Evolutionary conservation across 1,140 invertebrate genomes (phyloP), one percentile per base, ranked within the genome.

Genomic region (Solenopsis invicta): DNA sequence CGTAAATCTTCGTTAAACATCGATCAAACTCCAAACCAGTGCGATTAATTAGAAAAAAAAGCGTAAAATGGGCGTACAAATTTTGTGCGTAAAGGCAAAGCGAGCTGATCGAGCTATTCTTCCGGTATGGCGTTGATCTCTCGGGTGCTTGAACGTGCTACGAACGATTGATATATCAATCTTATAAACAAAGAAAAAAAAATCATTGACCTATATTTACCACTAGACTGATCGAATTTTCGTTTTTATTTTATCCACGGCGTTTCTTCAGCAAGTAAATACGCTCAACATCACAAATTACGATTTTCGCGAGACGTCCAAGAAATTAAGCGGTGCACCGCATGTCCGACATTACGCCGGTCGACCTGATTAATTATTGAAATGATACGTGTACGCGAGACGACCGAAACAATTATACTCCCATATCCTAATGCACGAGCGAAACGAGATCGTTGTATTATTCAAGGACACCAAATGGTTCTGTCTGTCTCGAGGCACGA

Each of bases 11-110:
- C 45, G 21, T 86, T 64, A 69, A 86, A 86, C 76, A 86, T 86
- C 75, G 75, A 69, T 69, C 54, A 86, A 90, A 90, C 77, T 90
- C 52, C 85, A 90, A 90, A 87, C 88, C 86, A 90, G 74, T 90
- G 88, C 89, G 76, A 85, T 87, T 82, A 90, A 89, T 87, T 66
- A 76, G 72, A 56, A 45, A 85, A 29, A 85, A 71, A 90, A 88
- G 88, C 88, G 85, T 90, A 69, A 86, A 90, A 69, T n/a, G 69
- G 67, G 52, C 75, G 84, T 89, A 90, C 77, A 87, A 67, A 48
- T 87, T 89, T 76, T 85, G 89, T 90, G 89, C 88, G 81, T 90
- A 16, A 13, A 90, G 89, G 81, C 88, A 90, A 90, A 90, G 81
- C 88, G 88, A 90, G 88, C 88, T 90, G 61, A 85, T 72, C 75